Percentiles rank a stretch among this genome's conserved stretches.
These are phyloP conservation scores for Rhinoptilus africanus DNA, from an alignment of 2,113 vertebrate genomes.

Conservation along the genomic window DNA sequence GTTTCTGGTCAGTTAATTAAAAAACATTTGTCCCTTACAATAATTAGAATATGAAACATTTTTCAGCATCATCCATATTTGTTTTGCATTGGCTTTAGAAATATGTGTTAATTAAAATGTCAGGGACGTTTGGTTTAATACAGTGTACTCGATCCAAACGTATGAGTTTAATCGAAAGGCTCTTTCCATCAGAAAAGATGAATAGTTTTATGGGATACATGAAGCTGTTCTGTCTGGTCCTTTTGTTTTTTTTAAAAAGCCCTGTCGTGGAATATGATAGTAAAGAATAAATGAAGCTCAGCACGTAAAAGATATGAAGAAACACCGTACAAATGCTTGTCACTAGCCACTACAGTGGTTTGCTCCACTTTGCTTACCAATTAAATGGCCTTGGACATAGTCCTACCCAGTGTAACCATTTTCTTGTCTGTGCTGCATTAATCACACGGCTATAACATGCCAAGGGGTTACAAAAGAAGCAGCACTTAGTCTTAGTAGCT, in stretches of 20 bases:
- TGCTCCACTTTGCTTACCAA: neutral
- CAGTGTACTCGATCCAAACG: neutral
- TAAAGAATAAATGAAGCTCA: neutral
- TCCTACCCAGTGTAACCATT: neutral
- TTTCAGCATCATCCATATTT: neutral
- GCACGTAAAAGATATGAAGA: neutral
- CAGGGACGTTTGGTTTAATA: neutral
- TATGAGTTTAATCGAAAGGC: neutral
- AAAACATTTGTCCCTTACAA: neutral
- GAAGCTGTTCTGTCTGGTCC: neutral
- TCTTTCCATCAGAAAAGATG: neutral
- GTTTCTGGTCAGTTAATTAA: neutral
- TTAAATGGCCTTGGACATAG: neutral
- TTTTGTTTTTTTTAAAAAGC: neutral
- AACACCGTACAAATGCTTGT: accelerated
- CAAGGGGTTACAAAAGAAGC: neutral
- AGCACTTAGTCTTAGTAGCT: neutral
- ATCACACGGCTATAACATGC: accelerated
- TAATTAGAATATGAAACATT: neutral
- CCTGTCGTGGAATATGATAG: neutral
- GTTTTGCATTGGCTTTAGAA: neutral
- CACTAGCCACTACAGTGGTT: neutral
- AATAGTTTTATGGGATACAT: neutral
- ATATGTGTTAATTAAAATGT: neutral
- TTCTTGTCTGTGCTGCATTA: neutral